phyloP scores from a whole-genome alignment of 1,140 invertebrate species.

The Hetaerina americana region DNA sequence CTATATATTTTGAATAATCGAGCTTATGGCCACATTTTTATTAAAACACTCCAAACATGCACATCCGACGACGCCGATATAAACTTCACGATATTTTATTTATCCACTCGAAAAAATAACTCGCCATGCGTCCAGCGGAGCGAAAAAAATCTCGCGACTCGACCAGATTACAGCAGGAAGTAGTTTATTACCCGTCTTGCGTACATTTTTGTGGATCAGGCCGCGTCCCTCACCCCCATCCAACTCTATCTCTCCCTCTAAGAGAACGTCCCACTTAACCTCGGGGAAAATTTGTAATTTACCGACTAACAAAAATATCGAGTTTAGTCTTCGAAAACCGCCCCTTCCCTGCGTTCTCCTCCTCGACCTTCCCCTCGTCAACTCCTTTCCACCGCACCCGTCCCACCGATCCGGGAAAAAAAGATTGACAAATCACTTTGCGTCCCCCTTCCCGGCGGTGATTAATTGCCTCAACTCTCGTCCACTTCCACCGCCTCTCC shows the following conservation, averaged over 20 bases:
- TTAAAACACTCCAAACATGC: too few relatives aligned
- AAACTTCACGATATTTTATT: neutral
- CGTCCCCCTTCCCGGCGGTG: neutral
- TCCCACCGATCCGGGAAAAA: neutral
- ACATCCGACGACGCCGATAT: neutral
- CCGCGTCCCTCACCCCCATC: too few relatives aligned
- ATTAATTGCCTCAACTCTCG: neutral
- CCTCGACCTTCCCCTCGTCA: too few relatives aligned
- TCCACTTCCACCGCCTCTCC: neutral
- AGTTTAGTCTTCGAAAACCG: too few relatives aligned
- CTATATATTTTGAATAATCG: too few relatives aligned
- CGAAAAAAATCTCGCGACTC: neutral
- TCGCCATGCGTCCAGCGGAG: neutral
- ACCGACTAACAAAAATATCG: neutral
- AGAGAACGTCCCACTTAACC: neutral
- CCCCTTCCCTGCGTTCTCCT: too few relatives aligned
- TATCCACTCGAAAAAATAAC: neutral
- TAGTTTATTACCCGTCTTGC: neutral
- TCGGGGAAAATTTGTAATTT: neutral
- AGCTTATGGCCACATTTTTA: too few relatives aligned
- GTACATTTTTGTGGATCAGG: neutral
- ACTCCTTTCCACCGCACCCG: too few relatives aligned
- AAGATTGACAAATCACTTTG: neutral
- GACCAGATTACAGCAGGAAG: neutral
- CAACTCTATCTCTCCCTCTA: neutral